Base-by-base conservation (phyloP, 2,888 invertebrate genomes). In the Tethea ocularis region DNA sequence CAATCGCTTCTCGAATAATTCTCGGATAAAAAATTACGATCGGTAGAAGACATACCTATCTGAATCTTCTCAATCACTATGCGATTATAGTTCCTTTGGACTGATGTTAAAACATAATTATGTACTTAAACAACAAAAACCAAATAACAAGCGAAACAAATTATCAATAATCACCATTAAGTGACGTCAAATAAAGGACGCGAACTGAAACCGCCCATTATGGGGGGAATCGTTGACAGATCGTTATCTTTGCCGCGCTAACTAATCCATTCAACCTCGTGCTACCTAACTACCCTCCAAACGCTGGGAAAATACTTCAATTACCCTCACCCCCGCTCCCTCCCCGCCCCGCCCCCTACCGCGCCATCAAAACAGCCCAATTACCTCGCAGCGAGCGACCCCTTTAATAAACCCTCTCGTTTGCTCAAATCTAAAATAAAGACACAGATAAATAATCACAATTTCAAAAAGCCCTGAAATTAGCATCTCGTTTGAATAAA, bases 401-500 rank as follows among this genome's bases (percentile, higher is more conserved):
- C 81, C 88, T 91, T 86, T 89, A 89, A 88, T 89, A 87, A 85
- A 83, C 83, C 78, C 85, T 84, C 84, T 84, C 84, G 84, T 86
- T 84, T 82, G 86, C 82, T 83, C 84, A 81, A 86, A 87, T 83
- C 82, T 81, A 75, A 83, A 85, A 87, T 87, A 87, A 86, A 87
- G 83, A 79, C 82, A 69, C 69, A 64, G 78, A 85, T 87, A 87
- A 88, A 86, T 87, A 89, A 90, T 89, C 84, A 89, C 86, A 80
- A 86, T 86, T 87, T 78, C 74, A 76, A 80, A 86, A 84, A 86
- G 86, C 83, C 86, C 79, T 78, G 78, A 82, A 87, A 89, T 91
- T 91, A 89, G 80, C 90, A 90, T 90, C 75, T 88, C 85, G 85
- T 91, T 90, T 86, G 89, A 86, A 88, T 89, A 90, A 89, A 91